Conservation (phyloP, 2,797 vertebrate genomes). For the Mormyrops boulengeri region DNA sequence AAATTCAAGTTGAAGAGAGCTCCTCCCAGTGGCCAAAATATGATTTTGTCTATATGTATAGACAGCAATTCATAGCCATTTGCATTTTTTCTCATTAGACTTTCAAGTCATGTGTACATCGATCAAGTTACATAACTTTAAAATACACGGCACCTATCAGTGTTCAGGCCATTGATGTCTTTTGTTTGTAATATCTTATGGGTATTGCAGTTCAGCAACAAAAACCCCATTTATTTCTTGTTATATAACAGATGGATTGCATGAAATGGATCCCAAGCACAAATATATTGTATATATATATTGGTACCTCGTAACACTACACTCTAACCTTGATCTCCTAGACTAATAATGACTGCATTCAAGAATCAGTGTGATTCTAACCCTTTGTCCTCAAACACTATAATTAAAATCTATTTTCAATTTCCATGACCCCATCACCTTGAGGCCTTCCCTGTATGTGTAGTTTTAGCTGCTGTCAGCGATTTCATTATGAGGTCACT, state of each 20-base stretch:
- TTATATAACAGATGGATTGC: background rate
- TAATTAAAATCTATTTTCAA: background rate
- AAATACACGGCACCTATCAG: background rate
- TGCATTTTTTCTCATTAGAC: background rate
- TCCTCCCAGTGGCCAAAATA: slow-evolving; percentile 6
- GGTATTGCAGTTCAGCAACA: background rate
- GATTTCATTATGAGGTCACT: background rate
- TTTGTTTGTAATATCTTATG: background rate
- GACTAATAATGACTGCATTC: background rate
- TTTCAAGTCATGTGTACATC: background rate
- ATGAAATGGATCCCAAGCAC: background rate
- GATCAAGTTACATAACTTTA: background rate
- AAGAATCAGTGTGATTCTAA: background rate
- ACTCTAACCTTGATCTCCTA: background rate
- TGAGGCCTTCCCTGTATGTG: background rate
- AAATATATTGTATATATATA: background rate
- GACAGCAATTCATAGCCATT: background rate
- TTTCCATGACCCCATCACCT: background rate
- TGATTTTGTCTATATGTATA: background rate
- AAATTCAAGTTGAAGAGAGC: background rate
- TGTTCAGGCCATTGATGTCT: background rate
- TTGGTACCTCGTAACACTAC: background rate
- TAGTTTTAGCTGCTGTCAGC: background rate
- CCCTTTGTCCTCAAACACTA: background rate
- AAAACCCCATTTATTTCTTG: background rate